Conservation (phyloP, 2,113 vertebrate species). For the Ictidomys tridecemlineatus region DNA sequence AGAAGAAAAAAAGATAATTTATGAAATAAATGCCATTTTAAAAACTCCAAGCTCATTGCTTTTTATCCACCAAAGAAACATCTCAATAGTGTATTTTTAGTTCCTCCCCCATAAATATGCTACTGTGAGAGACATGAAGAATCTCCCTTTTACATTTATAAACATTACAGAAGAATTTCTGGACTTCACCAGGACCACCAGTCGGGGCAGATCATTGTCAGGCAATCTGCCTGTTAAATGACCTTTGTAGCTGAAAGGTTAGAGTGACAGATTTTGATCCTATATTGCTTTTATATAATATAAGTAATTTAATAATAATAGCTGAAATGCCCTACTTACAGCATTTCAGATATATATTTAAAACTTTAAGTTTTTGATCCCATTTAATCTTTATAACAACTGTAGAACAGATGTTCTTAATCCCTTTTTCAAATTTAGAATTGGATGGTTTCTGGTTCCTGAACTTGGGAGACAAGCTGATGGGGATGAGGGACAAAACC, state of each 20-base stretch:
- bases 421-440: conserved; percentile 56
- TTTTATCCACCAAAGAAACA: conserved; percentile 4
- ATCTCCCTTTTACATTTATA: neutral
- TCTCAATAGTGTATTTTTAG: neutral
- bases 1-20: conserved; percentile 58
- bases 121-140: neutral
- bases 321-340: neutral
- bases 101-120: neutral
- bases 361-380: neutral
- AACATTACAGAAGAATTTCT: neutral
- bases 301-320: neutral
- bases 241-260: neutral
- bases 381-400: conserved; percentile 55
- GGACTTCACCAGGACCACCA: neutral
- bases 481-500: neutral
- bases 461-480: conserved; percentile 56
- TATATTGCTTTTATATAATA: neutral
- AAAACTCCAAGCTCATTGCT: neutral
- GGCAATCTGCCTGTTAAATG: neutral
- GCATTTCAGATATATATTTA: neutral
- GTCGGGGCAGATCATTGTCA: neutral
- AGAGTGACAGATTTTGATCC: neutral
- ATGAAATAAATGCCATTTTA: conserved; percentile 46
- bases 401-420: neutral
- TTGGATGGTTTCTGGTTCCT: conserved; percentile 6